Evolutionary conservation across 2,113 vertebrate species (phyloP).

Genomic region (Oryzias celebensis): DNA sequence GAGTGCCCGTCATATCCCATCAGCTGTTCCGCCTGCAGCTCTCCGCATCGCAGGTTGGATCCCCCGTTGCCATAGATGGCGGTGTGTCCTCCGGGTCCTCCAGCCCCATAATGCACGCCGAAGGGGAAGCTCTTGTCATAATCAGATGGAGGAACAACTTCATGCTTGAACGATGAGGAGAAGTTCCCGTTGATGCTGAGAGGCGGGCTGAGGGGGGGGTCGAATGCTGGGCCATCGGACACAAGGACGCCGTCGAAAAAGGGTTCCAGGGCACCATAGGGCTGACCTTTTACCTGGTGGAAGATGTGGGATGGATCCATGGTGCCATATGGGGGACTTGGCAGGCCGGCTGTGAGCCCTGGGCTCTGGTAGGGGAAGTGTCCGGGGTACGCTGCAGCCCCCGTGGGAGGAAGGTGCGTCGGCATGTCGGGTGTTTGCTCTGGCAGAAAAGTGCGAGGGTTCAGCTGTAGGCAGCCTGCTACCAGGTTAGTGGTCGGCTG

Average conservation of each 20-base stretch:
- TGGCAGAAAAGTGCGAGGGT: conserved; percentile 94
- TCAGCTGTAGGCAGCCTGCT: conserved; percentile 95
- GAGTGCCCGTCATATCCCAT: conserved; percentile 92
- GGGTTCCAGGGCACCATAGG: conserved; percentile 85
- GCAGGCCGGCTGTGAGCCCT: conserved; percentile 90
- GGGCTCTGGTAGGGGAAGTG: conserved; percentile 92
- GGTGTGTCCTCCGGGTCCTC: conserved; percentile 79
- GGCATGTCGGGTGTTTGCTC: conserved; percentile 91
- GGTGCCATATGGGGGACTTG: conserved; percentile 95
- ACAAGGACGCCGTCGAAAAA: conserved; percentile 91
- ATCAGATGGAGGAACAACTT: conserved; percentile 76
- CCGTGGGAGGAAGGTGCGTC: conserved; percentile 79
- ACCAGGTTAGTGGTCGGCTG: conserved; percentile 98
- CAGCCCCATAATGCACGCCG: conserved; percentile 89
- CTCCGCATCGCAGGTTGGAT: conserved; percentile 76
- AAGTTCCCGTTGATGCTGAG: conserved; percentile 98
- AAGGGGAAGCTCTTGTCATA: conserved; percentile 95
- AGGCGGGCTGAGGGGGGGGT: conserved; percentile 93
- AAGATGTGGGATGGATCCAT: conserved; percentile 98
- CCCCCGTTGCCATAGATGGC: conserved; percentile 80
- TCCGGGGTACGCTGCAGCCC: conserved; percentile 79
- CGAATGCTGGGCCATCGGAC: conserved; percentile 89
- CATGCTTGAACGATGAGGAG: conserved; percentile 96
- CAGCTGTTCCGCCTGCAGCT: conserved; percentile 88
- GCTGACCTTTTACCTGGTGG: conserved; percentile 87